Base-by-base conservation (phyloP, 2,888 invertebrate species). In the Diaperis boleti region DNA sequence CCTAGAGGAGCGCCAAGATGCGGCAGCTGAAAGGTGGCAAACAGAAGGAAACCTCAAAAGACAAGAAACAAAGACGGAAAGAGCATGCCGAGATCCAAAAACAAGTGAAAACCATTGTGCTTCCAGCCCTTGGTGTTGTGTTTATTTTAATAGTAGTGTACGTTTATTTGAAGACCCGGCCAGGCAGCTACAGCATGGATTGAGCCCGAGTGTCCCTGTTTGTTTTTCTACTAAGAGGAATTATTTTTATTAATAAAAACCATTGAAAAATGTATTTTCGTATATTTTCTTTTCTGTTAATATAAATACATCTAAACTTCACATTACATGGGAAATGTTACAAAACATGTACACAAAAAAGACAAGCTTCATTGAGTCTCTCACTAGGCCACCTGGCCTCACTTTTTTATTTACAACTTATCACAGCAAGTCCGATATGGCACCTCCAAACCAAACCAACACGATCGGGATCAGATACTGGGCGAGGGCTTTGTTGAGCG, bases 361-460 rank as follows among this genome's bases (percentile, higher is more conserved):
- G 63, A 57, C 62, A 62, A 62, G 62, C 62, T 14, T 20, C 47
- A 2, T 35, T 17, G 29, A 59, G 55, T 55, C 55, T 33, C 33
- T 33, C 33, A 33, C 33, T 45, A 29, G 18, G 29, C 11, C 15
- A 8, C 20, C 10, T 20, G 17, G 18, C 20, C 18, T 50, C 50
- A 50, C 37, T 37, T 33, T 20, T 35, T 50, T 62, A 62, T 62
- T 49, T 62, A 72, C 72, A 73, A 69, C 71, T 76, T 85, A 88
- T 90, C 91, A 92, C 87, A 92, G 90, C 83, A 92, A 86, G 81
- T 93, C 92, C 75, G 89, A 88, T 80, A 93, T 87, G 74, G 92
- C 89, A 67, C 91, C 89, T 62, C 92, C 92, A 82, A 94, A 91
- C 93, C 93, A 94, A 76, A 92, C 90, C 81, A 94, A 88, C 71